phyloP scores from a whole-genome alignment of 1,140 invertebrate species.

The Pachyrhynchus sulphureomaculatus region DNA sequence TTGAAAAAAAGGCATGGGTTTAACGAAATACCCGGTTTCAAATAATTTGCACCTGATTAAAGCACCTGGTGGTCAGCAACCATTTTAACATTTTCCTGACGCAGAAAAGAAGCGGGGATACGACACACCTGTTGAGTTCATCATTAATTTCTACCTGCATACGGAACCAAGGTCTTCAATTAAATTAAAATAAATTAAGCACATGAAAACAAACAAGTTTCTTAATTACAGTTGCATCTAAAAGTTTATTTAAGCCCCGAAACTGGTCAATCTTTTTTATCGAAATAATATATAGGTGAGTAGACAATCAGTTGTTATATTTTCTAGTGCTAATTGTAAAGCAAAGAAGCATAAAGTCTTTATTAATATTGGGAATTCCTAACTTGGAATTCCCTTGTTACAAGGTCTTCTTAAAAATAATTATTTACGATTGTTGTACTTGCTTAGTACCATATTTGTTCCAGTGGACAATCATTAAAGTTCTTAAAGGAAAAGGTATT shows the following conservation, averaged over 20 bases:
- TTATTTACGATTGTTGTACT: too few species aligned
- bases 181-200: background rate
- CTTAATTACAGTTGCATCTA: background rate
- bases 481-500: too few species aligned
- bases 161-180: background rate
- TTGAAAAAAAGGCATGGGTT: too few species aligned
- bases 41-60: too few species aligned
- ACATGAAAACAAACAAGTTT: conserved; percentile 4
- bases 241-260: background rate
- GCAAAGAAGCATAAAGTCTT: background rate
- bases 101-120: background rate
- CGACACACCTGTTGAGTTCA: conserved; percentile 3
- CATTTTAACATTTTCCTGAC: background rate
- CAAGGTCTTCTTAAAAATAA: too few species aligned
- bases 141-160: background rate
- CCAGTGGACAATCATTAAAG: too few species aligned
- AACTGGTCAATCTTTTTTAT: background rate
- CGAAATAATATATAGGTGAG: too few species aligned
- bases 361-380: too few species aligned
- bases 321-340: background rate
- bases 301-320: background rate
- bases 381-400: too few species aligned
- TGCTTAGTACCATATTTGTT: too few species aligned
- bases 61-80: too few species aligned
- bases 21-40: too few species aligned